Evolutionary conservation across 53 echinoderm and acorn worm genomes (phyloP).

Genomic region (Temnopleurus reevesii): DNA sequence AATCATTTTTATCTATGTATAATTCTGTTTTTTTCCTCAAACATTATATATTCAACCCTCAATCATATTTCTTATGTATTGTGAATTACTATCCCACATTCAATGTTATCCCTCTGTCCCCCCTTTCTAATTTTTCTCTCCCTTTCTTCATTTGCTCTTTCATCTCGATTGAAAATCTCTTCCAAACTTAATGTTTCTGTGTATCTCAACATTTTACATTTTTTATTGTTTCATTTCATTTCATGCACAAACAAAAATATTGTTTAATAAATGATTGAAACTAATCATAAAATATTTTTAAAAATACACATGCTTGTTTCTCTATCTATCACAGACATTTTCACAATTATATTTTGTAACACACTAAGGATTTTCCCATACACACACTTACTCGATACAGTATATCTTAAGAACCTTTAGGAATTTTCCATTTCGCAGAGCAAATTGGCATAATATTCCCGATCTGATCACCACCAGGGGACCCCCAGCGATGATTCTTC

Average conservation of each 20-base stretch:
- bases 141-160: not conserved
- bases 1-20: too few species aligned
- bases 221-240: too few species aligned
- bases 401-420: not conserved
- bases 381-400: not conserved
- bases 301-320: too few species aligned
- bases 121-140: not conserved
- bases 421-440: not conserved
- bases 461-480: slow-evolving; percentile 22
- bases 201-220: too few species aligned
- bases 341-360: not conserved
- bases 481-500: slow-evolving; percentile 32
- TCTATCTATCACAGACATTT: not conserved
- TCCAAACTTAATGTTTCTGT: too few species aligned
- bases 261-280: too few species aligned
- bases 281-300: too few species aligned
- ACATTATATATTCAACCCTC: not conserved
- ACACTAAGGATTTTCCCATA: not conserved
- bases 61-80: not conserved
- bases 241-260: too few species aligned
- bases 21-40: too few species aligned
- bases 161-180: too few species aligned
- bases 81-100: not conserved
- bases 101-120: not conserved
- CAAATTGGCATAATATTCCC: slow-evolving; percentile 22